Evolutionary conservation across 2,888 invertebrate species (phyloP).

Genomic region (Tricholauxania praeusta): DNA sequence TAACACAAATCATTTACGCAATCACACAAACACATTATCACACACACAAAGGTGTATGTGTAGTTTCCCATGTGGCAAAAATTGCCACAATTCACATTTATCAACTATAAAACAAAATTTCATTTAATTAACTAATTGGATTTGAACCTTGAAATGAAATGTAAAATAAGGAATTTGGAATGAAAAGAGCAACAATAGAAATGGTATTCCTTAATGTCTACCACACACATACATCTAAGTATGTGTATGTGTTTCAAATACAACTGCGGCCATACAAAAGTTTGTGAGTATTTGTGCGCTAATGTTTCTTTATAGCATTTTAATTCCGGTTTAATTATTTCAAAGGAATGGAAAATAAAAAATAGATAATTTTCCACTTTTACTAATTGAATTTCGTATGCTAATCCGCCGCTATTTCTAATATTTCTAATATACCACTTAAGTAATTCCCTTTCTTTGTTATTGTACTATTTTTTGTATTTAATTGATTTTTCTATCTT

Average conservation of each 20-base stretch:
- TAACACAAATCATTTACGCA: no score
- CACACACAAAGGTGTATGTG: no score
- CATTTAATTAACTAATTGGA: constrained; percentile 60
- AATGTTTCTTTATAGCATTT: not conserved
- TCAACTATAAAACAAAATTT: constrained; percentile 8
- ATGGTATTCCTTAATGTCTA: no score
- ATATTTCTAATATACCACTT: not conserved
- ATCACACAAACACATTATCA: no score
- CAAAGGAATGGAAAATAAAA: not conserved
- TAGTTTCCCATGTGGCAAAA: no score
- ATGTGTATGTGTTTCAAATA: no score
- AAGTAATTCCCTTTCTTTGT: constrained; percentile 5
- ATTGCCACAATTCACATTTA: not conserved
- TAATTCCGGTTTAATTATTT: constrained; percentile 1
- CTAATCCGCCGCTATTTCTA: not conserved
- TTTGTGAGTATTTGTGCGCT: not conserved
- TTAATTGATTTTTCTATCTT: constrained; percentile 7
- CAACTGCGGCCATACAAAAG: not conserved
- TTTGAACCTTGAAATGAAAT: constrained; percentile 32
- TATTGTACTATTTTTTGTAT: not conserved
- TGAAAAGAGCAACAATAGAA: no score
- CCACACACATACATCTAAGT: no score
- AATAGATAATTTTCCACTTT: not conserved
- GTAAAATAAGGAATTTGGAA: no score
- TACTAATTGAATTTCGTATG: not conserved